Evolutionary conservation across 2,888 invertebrate genomes (phyloP), one percentile per base, ranked within the genome.

Genomic region (Clepsis dumicolana): DNA sequence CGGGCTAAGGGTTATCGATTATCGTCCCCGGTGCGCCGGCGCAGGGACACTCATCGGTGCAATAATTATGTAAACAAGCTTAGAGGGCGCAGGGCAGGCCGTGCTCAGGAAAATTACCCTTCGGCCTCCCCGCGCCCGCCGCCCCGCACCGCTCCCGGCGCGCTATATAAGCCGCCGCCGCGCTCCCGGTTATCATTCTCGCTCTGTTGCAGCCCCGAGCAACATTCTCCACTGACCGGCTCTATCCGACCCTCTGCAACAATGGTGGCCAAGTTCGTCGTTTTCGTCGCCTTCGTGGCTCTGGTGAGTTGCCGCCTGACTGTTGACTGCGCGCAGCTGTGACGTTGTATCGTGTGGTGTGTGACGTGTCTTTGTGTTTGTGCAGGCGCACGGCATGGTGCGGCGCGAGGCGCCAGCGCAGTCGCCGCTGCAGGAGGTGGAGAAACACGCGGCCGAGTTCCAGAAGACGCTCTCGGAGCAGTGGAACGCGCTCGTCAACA

Each of bases 401-500:
- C 86, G 87, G 48, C 90, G 92, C 72, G 90, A 91, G 7, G 82
- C 86, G 69, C 82, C 77, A 65, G 65, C 77, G 10, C 0, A 67
- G 38, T 25, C 75, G n/a, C 70, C 72, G 12, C 70, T 87, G 70
- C 76, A 86, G 53, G 89, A 90, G n/a, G 7, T 91, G 25, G 75
- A 87, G 80, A 87, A 89, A 80, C 85, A 90, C 74, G 88, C 87
- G 18, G 69, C 70, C 0, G 88, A 87, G 71, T 84, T 92, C 80
- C 79, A 80, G 74, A 90, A 91, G 82, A 82, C 83, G 1, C 76
- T 92, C 78, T 70, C 64, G 25, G 88, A 90, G 67, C 84, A 87
- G 74, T 62, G 88, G 57, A 82, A 80, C 74, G 57, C 84, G 5
- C 64, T 92, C 67, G 70, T 75, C 75, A 84, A 80, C 83, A 89